Conservation (phyloP, 2,797 vertebrate species). For the Artibeus jamaicensis region DNA sequence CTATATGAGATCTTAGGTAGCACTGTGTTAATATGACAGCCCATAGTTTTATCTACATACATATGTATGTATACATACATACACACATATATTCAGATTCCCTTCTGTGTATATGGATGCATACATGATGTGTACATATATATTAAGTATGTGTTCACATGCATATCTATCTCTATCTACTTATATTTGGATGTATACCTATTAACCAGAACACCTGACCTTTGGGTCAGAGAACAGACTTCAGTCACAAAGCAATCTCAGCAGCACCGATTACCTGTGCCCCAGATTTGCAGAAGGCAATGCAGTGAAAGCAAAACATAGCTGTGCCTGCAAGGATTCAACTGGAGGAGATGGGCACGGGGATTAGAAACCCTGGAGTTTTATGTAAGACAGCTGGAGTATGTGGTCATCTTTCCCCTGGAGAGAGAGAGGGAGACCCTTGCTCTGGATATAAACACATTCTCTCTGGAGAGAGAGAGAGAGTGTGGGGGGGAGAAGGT, state of each 20-base stretch:
- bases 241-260: not conserved
- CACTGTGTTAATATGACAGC: not conserved
- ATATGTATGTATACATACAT: not conserved
- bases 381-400: not conserved
- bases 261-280: not conserved
- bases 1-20: not conserved
- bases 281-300: not conserved
- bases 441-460: not conserved
- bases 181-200: not conserved
- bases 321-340: fast-evolving
- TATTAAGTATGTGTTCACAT: not conserved
- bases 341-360: not conserved
- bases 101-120: not conserved
- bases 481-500: not conserved
- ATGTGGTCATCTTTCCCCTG: not conserved
- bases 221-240: not conserved
- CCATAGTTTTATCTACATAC: not conserved
- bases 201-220: not conserved
- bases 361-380: not conserved
- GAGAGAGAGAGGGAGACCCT: not conserved
- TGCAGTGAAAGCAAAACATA: not conserved
- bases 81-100: too few species aligned
- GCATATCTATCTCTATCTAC: not conserved
- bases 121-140: too few species aligned
- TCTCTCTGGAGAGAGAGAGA: not conserved